Evolutionary conservation across 2,888 invertebrate species (phyloP), one percentile per base, ranked within the genome.

Genomic region (Cheilosia urbana): DNA sequence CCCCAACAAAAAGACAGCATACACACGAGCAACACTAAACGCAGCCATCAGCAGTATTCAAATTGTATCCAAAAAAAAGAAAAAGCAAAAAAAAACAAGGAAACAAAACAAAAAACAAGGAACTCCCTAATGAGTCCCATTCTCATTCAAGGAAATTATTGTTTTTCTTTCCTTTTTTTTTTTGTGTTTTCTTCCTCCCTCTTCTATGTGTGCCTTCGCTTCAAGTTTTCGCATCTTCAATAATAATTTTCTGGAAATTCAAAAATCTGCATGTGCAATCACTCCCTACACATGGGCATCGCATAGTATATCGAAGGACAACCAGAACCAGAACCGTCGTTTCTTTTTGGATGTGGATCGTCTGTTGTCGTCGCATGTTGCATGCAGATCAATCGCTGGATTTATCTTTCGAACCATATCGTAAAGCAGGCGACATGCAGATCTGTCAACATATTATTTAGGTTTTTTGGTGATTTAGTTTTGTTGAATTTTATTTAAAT

Each of bases 401-500:
- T 85, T 85, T 85, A 85, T 85, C 85, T 85, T 57, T 77, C 55
- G 77, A 85, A 81, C 85, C 85, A 85, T 85, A 85, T 85, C 85
- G 85, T 85, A 85, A 85, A 81, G 68, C 85, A 76, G 21, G 76
- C 81, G 85, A 85, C 85, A 85, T 85, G 76, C 80, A 85, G 85
- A 81, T 85, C 85, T 85, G 85, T 85, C 85, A 85, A 85, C 72
- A 85, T 84, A 85, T 85, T 85, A 80, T 85, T 85, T 81, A 77
- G 79, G 88, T 88, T 88, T 88, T 87, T 83, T 83, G 90, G 91
- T 92, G 92, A 92, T 92, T 92, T 92, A 92, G 92, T 92, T 91
- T 92, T 92, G 92, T 91, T 91, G 91, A 91, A 90, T 91, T 90
- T 92, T 92, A 92, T 92, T 92, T 92, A 92, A 92, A 92, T 92